Conservation (phyloP, 1,140 invertebrate genomes). For the Drosophila rufa region DNA sequence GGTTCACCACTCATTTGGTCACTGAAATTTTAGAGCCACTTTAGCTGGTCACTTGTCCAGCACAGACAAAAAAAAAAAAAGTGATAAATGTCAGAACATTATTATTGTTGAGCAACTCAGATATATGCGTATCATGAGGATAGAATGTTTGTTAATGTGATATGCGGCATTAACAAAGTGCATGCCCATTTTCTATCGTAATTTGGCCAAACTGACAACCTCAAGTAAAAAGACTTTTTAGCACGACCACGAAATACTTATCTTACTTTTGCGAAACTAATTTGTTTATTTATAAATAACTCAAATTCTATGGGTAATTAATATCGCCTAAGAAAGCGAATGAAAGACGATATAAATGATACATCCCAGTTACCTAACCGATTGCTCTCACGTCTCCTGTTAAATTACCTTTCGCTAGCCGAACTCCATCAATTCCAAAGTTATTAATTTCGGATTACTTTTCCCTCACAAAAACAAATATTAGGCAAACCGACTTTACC, state of each 20-base stretch:
- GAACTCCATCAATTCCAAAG: conserved; percentile 45
- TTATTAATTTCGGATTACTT: conserved; percentile 54
- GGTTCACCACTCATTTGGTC: conserved; percentile 51
- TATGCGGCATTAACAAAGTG: conserved; percentile 58
- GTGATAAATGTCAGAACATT: conserved; percentile 75
- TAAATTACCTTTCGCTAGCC: conserved; percentile 43
- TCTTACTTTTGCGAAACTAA: too few species aligned
- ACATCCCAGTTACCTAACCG: conserved; percentile 3
- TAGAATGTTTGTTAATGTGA: conserved; percentile 49
- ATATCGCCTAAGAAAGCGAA: background rate
- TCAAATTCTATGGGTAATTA: background rate
- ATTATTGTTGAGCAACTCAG: conserved; percentile 53
- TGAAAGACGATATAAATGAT: background rate
- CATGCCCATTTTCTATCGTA: conserved; percentile 43
- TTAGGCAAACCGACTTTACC: conserved; percentile 29
- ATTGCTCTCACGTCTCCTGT: conserved; percentile 31
- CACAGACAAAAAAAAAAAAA: conserved; percentile 21
- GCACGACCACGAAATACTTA: background rate
- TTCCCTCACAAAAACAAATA: conserved; percentile 26
- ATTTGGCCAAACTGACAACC: conserved; percentile 14
- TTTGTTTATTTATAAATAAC: background rate
- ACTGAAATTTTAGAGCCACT: conserved; percentile 83
- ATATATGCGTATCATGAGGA: conserved; percentile 26
- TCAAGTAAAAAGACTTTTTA: background rate
- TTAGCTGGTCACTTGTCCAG: conserved; percentile 57